Percentiles rank a stretch among this genome's conserved stretches.
Evolutionary conservation across 2,113 vertebrate species (phyloP).

Genomic region (Scalopus aquaticus): DNA sequence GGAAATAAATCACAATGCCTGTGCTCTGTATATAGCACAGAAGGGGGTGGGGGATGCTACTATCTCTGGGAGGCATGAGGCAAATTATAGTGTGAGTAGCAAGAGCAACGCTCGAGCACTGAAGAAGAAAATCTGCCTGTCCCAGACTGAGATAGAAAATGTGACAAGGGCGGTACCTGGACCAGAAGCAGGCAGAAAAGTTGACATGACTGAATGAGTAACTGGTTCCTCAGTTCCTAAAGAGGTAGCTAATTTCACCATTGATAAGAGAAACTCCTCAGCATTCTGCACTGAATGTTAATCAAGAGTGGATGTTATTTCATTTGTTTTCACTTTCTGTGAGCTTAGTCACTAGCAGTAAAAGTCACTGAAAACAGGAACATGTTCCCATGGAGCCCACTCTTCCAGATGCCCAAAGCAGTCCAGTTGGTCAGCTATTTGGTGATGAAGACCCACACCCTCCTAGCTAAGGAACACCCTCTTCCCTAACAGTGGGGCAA

Average conservation of each 20-base stretch:
- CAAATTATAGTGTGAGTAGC: background rate
- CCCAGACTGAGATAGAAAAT: background rate
- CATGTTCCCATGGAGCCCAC: background rate
- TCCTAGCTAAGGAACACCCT: background rate
- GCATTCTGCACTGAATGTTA: background rate
- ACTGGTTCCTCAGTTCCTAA: background rate
- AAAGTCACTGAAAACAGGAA: background rate
- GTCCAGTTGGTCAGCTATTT: no score
- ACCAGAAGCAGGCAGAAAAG: background rate
- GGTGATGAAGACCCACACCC: background rate
- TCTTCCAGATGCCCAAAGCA: background rate
- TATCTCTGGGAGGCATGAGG: background rate
- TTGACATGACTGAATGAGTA: background rate
- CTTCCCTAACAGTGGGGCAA: background rate
- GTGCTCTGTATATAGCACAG: background rate
- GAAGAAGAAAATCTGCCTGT: background rate
- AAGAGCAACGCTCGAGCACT: background rate
- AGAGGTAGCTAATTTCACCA: background rate
- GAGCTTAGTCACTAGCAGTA: background rate
- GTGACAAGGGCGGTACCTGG: background rate
- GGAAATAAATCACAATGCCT: conserved; percentile 17
- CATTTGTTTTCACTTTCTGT: background rate
- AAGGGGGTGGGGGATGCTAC: background rate
- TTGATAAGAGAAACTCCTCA: background rate
- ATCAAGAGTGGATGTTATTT: conserved; percentile 13